These are phyloP conservation scores for Lasiurus borealis DNA, from an alignment of 2,113 vertebrate species.

Conservation along the genomic window DNA sequence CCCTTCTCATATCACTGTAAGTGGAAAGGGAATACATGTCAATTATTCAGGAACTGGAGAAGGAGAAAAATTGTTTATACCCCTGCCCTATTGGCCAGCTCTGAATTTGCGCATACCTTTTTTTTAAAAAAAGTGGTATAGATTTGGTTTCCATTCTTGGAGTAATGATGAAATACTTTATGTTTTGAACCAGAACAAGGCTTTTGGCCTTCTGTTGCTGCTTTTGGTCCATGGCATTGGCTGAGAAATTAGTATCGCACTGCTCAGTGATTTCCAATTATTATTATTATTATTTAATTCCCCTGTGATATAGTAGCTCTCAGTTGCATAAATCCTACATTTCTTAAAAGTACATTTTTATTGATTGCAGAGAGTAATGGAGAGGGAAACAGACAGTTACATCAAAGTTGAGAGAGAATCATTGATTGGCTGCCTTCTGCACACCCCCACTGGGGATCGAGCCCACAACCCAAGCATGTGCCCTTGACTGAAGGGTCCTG, in stretches of 20 bases:
- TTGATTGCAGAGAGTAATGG: too few species aligned
- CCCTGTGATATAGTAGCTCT: not conserved
- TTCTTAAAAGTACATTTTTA: not conserved
- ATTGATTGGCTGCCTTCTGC: too few species aligned
- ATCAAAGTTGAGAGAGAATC: too few species aligned
- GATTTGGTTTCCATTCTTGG: not conserved
- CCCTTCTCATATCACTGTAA: not conserved
- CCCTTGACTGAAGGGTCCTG: too few species aligned
- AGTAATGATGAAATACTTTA: not conserved
- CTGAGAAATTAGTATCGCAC: not conserved
- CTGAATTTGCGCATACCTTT: not conserved
- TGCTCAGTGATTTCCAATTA: not conserved
- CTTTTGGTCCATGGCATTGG: conserved; percentile 12
- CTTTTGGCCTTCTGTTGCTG: conserved; percentile 43
- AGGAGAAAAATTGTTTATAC: not conserved
- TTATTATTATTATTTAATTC: not conserved
- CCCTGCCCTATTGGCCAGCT: not conserved
- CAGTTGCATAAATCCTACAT: not conserved
- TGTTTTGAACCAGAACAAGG: conserved; percentile 31
- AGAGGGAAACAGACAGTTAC: too few species aligned
- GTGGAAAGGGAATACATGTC: not conserved
- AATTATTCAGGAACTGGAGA: not conserved
- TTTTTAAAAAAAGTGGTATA: not conserved
- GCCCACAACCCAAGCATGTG: too few species aligned
- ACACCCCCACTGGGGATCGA: too few species aligned